Percentiles rank a stretch among this genome's conserved stretches.
These are phyloP conservation scores for Iselma pallidipennis DNA, from an alignment of 2,888 invertebrate genomes.

Conservation along the genomic window DNA sequence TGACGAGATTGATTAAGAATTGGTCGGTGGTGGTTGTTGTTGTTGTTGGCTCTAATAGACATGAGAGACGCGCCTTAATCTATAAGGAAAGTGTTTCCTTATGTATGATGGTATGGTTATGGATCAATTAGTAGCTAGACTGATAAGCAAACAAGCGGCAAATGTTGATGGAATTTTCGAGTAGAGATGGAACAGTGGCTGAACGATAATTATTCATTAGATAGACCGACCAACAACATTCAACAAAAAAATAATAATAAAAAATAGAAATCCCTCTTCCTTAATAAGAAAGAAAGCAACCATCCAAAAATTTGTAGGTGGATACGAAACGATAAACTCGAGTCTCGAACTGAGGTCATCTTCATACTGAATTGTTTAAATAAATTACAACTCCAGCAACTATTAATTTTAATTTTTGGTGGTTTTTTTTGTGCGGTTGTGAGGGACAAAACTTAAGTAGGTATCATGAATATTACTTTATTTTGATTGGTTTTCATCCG, in stretches of 20 bases:
- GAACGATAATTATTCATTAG: neutral
- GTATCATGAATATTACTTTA: neutral
- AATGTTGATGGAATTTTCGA: slow-evolving; percentile 13
- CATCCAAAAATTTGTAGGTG: neutral
- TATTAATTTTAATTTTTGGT: too few species aligned
- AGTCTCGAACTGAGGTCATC: neutral
- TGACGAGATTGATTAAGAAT: slow-evolving; percentile 18
- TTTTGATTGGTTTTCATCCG: too few species aligned
- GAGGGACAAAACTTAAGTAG: too few species aligned
- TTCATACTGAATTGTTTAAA: neutral
- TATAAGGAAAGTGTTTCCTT: slow-evolving; percentile 35
- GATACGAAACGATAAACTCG: neutral
- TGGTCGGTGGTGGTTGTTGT: slow-evolving; percentile 29
- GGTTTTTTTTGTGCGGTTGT: too few species aligned
- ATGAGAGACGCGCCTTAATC: slow-evolving; percentile 26
- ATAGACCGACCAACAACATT: neutral
- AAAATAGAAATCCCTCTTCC: neutral
- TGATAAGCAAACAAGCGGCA: slow-evolving; percentile 28
- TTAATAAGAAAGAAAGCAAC: neutral
- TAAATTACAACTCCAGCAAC: neutral
- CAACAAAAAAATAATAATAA: neutral
- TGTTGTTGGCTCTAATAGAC: neutral
- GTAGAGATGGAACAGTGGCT: neutral
- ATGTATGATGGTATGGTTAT: slow-evolving; percentile 35
- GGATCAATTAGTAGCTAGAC: slow-evolving; percentile 38